Percentiles rank a stretch among this genome's conserved stretches.
These are phyloP conservation scores for Thyatira batis DNA, from an alignment of 2,888 invertebrate genomes.

Conservation along the genomic window DNA sequence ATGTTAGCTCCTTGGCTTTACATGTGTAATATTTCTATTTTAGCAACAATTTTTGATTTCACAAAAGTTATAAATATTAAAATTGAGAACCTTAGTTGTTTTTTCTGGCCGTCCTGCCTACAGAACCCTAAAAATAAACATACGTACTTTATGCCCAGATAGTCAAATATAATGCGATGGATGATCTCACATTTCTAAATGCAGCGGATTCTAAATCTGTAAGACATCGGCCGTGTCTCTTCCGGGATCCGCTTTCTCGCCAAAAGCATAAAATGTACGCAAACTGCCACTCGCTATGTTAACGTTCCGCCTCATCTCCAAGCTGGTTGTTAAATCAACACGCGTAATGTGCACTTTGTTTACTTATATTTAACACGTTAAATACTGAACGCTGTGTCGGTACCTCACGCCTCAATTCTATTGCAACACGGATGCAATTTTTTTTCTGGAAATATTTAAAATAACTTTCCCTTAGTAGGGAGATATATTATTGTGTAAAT, in stretches of 20 bases:
- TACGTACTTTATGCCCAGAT: no score
- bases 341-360: constrained; percentile 56
- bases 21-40: no score
- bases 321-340: constrained; percentile 54
- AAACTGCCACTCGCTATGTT: constrained; percentile 72
- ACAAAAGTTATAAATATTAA: no score
- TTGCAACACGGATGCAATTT: not conserved
- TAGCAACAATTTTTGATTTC: no score
- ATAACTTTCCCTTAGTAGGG: no score
- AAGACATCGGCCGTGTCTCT: constrained; percentile 59
- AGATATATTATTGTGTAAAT: no score
- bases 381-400: constrained; percentile 33
- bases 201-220: constrained; percentile 72
- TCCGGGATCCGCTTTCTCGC: constrained; percentile 73
- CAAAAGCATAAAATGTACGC: constrained; percentile 70
- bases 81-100: no score
- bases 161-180: constrained; percentile 54
- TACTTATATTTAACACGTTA: constrained; percentile 59
- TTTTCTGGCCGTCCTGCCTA: no score
- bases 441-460: no score
- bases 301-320: constrained; percentile 51
- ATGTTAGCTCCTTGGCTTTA: no score
- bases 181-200: constrained; percentile 74
- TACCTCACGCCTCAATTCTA: not conserved
- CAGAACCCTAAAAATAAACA: no score